Evolutionary conservation across 2,888 invertebrate species (phyloP).

Genomic region (Heliconius aoede): DNA sequence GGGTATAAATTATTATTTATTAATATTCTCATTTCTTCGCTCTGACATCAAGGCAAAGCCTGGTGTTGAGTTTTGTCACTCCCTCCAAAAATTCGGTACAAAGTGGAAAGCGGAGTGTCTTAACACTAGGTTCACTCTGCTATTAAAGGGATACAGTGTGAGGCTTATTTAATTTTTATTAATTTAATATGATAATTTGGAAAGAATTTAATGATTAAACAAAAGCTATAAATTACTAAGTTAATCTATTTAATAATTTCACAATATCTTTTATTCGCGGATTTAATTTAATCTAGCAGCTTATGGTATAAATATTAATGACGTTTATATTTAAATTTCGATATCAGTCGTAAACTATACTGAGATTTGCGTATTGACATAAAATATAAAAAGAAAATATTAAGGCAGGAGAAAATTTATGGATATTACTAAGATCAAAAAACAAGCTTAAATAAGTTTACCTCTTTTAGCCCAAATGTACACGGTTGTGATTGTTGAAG

Average conservation of each 20-base stretch:
- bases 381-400: no score
- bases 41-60: no score
- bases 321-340: neutral
- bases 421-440: neutral
- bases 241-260: neutral
- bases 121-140: no score
- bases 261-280: neutral
- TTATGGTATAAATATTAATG: neutral
- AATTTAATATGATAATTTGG: neutral
- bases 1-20: no score
- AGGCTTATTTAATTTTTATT: no score
- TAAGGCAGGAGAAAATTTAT: neutral
- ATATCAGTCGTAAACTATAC: neutral
- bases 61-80: no score
- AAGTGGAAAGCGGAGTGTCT: no score
- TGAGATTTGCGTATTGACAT: neutral
- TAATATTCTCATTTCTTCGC: no score
- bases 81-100: no score
- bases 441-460: constrained; percentile 6
- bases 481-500: constrained; percentile 72
- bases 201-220: neutral
- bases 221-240: neutral
- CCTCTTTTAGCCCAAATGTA: constrained; percentile 51
- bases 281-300: neutral
- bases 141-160: no score